A percentile compares a stretch with the other conserved stretches of the same genome.
phyloP scores from a whole-genome alignment of 2,797 vertebrate genomes.

The Threskiornis aethiopicus region DNA sequence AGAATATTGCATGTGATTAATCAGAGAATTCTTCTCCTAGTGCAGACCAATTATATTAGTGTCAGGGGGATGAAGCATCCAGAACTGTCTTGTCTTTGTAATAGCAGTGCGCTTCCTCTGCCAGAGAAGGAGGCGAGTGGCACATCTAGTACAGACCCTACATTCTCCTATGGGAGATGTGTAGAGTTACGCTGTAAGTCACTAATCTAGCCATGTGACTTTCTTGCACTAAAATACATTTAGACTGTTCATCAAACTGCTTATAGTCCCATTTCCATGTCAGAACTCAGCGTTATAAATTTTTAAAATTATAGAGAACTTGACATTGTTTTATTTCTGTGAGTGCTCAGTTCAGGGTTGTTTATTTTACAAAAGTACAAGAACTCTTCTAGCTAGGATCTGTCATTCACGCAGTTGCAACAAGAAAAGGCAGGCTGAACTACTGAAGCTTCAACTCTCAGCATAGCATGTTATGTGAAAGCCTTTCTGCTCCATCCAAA shows the following conservation, averaged over 20 bases:
- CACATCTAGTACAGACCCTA: background rate
- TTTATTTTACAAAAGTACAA: background rate
- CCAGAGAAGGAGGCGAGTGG: background rate
- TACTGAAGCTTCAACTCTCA: background rate
- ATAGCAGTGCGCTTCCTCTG: background rate
- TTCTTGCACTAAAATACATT: background rate
- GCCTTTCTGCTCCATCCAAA: conserved; percentile 16
- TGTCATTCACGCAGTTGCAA: background rate
- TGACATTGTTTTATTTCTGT: background rate
- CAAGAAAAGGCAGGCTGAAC: background rate
- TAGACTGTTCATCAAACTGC: background rate
- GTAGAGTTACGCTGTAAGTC: background rate
- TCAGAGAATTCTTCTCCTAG: background rate
- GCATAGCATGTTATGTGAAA: background rate
- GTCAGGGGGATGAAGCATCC: background rate
- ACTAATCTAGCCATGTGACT: background rate
- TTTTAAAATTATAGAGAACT: background rate
- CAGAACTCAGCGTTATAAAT: background rate
- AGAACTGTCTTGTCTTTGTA: background rate
- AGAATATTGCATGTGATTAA: background rate
- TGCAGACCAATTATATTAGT: background rate
- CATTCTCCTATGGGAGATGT: background rate
- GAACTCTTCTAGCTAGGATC: background rate
- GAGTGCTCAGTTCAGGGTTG: background rate
- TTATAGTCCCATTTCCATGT: background rate